A percentile compares a stretch with the other conserved stretches of the same genome.
These are phyloP conservation scores for Zygogramma bicolorata DNA, from an alignment of 2,888 invertebrate species.

Conservation along the genomic window DNA sequence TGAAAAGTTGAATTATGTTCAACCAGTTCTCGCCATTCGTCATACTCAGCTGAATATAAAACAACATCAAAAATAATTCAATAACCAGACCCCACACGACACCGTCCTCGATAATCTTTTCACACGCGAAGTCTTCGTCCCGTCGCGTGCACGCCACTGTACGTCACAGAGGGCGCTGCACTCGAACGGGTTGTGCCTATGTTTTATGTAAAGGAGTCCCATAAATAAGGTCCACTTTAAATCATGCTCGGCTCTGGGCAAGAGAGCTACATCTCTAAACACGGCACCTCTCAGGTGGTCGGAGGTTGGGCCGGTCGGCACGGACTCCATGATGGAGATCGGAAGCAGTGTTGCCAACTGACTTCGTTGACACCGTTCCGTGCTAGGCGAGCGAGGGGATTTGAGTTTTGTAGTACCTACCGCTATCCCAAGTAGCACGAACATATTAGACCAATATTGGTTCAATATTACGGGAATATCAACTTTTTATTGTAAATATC, in stretches of 20 bases:
- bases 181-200: conserved; percentile 63
- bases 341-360: conserved; percentile 32
- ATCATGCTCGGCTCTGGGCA: conserved; percentile 64
- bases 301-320: conserved; percentile 50
- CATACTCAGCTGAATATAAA: not conserved
- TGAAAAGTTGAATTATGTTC: no score
- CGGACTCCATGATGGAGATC: conserved; percentile 55
- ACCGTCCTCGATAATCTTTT: no score
- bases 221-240: conserved; percentile 65
- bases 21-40: no score
- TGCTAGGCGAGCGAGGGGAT: not conserved
- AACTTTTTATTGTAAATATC: no score
- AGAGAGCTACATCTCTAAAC: conserved; percentile 59
- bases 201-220: conserved; percentile 65
- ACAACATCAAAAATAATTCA: conserved; percentile 4
- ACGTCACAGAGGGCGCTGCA: conserved; percentile 61
- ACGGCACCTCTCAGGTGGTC: conserved; percentile 64
- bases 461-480: no score
- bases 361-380: conserved; percentile 10
- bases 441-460: no score
- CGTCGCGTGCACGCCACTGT: conserved; percentile 57
- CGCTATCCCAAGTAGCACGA: no score
- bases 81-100: not conserved
- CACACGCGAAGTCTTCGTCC: not conserved
- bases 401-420: no score